phyloP scores from a whole-genome alignment of 2,797 vertebrate genomes.

The Pogoniulus pusillus region DNA sequence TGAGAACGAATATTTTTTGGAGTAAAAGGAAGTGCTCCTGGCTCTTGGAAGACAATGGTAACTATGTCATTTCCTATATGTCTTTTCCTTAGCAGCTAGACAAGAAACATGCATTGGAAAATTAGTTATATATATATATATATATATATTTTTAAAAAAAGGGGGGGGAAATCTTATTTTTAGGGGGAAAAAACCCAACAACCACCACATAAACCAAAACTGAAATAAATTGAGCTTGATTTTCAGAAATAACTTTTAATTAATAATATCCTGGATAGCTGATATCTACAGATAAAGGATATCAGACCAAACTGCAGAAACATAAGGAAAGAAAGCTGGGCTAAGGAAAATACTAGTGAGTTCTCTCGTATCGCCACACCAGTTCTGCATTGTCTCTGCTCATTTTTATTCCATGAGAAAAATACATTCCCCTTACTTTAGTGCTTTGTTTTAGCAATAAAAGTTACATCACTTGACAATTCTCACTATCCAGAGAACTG shows the following conservation, averaged over 20 bases:
- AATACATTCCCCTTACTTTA: neutral
- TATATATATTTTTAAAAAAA: too few species aligned
- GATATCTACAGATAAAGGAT: neutral
- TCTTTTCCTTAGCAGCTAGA: constrained; percentile 93
- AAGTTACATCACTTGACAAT: neutral
- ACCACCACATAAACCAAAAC: neutral
- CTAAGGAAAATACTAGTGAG: neutral
- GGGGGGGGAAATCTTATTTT: too few species aligned
- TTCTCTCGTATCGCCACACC: neutral
- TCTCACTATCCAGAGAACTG: neutral
- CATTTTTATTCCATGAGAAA: neutral
- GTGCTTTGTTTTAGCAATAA: neutral
- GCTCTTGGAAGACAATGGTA: constrained; percentile 98
- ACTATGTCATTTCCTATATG: constrained; percentile 99
- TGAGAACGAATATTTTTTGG: constrained; percentile 97
- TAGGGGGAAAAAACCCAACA: neutral
- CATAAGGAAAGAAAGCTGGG: neutral
- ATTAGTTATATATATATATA: too few species aligned
- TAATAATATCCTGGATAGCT: neutral
- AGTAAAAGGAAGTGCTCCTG: constrained; percentile 95
- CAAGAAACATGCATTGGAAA: constrained; percentile 55
- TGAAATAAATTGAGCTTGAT: neutral
- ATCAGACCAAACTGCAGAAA: neutral
- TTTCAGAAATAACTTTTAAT: neutral
- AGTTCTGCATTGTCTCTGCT: neutral